Evolutionary conservation across 2,797 vertebrate genomes (phyloP), one percentile per base, ranked within the genome.

Genomic region (Aulostomus chinensis): DNA sequence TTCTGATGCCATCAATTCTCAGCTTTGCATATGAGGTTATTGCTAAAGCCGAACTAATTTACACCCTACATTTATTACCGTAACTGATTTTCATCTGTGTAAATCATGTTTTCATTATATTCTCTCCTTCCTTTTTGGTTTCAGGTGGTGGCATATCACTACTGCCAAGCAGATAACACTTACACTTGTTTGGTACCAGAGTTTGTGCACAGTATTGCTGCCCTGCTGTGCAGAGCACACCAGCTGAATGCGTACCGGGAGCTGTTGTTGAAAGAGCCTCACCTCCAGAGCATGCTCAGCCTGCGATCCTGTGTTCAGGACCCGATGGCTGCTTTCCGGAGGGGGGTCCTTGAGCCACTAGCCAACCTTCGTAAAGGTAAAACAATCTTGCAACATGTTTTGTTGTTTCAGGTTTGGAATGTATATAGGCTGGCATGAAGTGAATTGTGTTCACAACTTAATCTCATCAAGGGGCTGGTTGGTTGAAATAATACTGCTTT

Each of bases 131-230:
- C 9, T 5, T 35, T 33, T 58, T 37, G 53, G 16, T 54, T 63
- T 0, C 78, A 99, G 97, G 97, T 99, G 0, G 95, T 98, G 73
- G 97, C 97, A 1, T 99, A 99, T 78, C 97, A 99, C 78, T 99
- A 98, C 78, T 99, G 97, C 77, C 97, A 99, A 84, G 96, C 97
- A 0, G 97, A 99, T 68, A 99, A 99, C 83, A 96, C 97, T 0
- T 99, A 99, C 88, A 99, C 97, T 0, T 99, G 97, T 68, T 90
- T 99, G 9, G 97, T 99, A 4, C 96, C 97, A 0, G 97, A 99
- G 76, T 96, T 99, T 1, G 97, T 98, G 49, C 97, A 99, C 79
- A 99, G 97, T 13, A 80, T 97, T 0, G 93, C 97, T 0, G 97
- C 97, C 21, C 77, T 99, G 57, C 91, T 99, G 20, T 99, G 97